Conservation (phyloP, 2,113 vertebrate species). For the Jaculus jaculus region DNA sequence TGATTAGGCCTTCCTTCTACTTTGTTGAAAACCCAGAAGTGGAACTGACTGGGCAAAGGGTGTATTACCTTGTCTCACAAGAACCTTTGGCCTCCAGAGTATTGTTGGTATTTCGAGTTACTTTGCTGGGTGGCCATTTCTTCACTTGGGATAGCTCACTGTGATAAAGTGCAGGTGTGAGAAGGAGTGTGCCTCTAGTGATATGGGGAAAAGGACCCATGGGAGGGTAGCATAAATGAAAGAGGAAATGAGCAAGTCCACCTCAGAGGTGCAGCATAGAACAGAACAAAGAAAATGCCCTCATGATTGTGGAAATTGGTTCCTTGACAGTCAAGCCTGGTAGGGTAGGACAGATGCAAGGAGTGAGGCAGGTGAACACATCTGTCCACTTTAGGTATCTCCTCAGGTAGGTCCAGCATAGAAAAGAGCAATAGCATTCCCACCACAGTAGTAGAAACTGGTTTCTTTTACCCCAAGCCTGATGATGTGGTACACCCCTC, state of each 20-base stretch:
- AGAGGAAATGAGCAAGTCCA: no score
- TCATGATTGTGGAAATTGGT: no score
- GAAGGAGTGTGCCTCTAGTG: not conserved
- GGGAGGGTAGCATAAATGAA: no score
- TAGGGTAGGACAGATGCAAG: no score
- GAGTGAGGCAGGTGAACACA: not conserved
- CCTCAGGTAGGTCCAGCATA: not conserved
- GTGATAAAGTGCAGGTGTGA: not conserved
- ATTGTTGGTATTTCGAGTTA: not conserved
- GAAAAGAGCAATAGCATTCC: not conserved
- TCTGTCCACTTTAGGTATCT: not conserved
- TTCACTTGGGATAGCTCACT: not conserved
- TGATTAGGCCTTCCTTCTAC: not conserved
- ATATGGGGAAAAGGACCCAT: no score
- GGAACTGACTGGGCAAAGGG: not conserved
- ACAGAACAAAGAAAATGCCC: no score
- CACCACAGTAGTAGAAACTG: no score
- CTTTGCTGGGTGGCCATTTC: not conserved
- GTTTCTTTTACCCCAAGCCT: not conserved
- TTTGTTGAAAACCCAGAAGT: slow-evolving; percentile 2
- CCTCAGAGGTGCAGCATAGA: no score
- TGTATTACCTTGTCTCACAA: not conserved
- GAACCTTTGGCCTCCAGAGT: not conserved
- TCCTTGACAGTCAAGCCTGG: no score
- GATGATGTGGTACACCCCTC: no score